Base-by-base conservation (phyloP, 2,113 vertebrate genomes). In the Polyodon spathula region DNA sequence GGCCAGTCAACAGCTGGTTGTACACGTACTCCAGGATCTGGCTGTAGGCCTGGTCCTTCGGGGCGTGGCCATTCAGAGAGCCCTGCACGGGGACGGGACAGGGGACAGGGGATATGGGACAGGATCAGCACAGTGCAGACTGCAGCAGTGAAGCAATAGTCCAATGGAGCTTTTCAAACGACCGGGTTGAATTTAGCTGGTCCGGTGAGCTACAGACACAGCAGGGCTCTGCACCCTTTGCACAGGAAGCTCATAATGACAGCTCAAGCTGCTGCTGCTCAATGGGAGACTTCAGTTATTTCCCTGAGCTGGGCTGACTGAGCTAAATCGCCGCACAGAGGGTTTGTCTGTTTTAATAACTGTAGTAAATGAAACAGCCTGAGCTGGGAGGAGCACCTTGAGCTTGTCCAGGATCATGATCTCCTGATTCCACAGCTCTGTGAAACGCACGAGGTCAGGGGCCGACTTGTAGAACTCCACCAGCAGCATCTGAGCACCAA, bases 351-450 rank as follows among this genome's bases (percentile, higher is more conserved):
- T n/a, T n/a, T n/a, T n/a, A n/a, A n/a, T n/a, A n/a, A n/a, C n/a
- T n/a, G n/a, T n/a, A n/a, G n/a, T 54, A 54, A 16, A 54, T 14
- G 2, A 12, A 27, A 54, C n/a, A 56, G 15, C 40, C 10, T 43
- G 37, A 5, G 53, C 10, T n/a, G 9, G 10, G 27, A 16, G 54
- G 17, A 7, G 11, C 14, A 96, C 94, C 91, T 97, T 97, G 16
- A 98, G 89, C 70, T 98, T 98, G 67, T 97, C 93, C 65, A 97
- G 72, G 76, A 94, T 92, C 40, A 90, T 94, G 6, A 89, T 91
- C 7, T 97, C 92, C 6, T 88, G 89, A 50, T 79, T 92, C 95
- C 95, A 97, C 54, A 81, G 76, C 54, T 98, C 93, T 69, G 80
- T 89, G 73, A 97, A 96, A 54, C 88, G 86, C 71, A 98, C 88